Percentiles rank a stretch among this genome's conserved stretches.
phyloP scores from a whole-genome alignment of 2,797 vertebrate genomes.

The Pelobates cultripes region DNA sequence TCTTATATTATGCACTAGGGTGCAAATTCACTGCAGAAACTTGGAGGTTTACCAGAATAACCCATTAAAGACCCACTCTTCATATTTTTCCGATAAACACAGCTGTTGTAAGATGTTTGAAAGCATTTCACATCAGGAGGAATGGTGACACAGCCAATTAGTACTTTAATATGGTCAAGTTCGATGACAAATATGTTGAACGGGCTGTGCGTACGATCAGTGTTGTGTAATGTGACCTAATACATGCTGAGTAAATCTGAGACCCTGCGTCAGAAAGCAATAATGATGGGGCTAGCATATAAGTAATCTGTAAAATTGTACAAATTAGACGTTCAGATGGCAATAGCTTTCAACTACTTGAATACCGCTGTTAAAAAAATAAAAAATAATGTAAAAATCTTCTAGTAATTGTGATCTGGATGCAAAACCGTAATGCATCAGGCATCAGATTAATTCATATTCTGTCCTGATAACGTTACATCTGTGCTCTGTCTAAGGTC shows the following conservation, averaged over 20 bases:
- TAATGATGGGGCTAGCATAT: too few relatives aligned
- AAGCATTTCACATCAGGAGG: slow-evolving; percentile 66
- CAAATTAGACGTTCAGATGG: slow-evolving; percentile 39
- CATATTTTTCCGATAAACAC: slow-evolving; percentile 67
- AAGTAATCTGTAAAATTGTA: slow-evolving; percentile 54
- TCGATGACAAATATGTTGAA: slow-evolving; percentile 63
- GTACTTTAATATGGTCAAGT: slow-evolving; percentile 63
- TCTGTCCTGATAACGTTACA: background rate
- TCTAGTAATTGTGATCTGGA: background rate
- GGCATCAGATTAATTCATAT: slow-evolving; percentile 9
- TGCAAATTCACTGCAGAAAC: slow-evolving; percentile 67
- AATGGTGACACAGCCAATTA: slow-evolving; percentile 64
- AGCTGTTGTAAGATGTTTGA: slow-evolving; percentile 68
- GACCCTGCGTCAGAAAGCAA: too few relatives aligned
- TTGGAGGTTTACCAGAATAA: slow-evolving; percentile 65
- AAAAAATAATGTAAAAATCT: background rate
- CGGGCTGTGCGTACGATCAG: slow-evolving; percentile 53
- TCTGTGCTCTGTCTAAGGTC: background rate
- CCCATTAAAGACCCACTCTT: slow-evolving; percentile 71
- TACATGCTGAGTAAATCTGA: too few relatives aligned
- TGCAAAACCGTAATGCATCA: background rate
- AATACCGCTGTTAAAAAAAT: too few relatives aligned
- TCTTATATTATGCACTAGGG: slow-evolving; percentile 61
- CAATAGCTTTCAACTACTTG: background rate
- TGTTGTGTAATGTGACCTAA: background rate